phyloP scores from a whole-genome alignment of 2,113 vertebrate species.

The Plectropomus leopardus region DNA sequence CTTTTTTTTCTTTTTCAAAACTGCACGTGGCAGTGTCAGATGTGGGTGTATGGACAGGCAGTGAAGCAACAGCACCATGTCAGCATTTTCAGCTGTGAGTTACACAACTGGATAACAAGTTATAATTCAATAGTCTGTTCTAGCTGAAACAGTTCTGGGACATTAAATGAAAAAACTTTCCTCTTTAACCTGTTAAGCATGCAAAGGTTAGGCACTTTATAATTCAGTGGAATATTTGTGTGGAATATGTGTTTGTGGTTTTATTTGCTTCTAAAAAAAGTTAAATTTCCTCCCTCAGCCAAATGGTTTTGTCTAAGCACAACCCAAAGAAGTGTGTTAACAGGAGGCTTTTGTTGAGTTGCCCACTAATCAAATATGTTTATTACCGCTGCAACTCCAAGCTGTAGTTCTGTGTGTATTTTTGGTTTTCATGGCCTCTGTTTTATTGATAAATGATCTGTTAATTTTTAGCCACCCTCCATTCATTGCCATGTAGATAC shows the following conservation, averaged over 20 bases:
- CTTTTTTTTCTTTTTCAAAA: neutral
- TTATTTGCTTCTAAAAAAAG: neutral
- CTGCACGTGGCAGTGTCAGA: neutral
- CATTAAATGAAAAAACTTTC: neutral
- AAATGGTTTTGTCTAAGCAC: neutral
- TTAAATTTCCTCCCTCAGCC: neutral
- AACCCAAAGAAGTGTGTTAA: neutral
- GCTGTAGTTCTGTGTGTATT: neutral
- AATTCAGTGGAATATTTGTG: neutral
- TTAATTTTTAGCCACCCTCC: slow-evolving; percentile 20
- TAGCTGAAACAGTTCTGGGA: neutral
- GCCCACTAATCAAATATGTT: slow-evolving; percentile 8
- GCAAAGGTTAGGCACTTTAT: neutral
- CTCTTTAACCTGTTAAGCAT: neutral
- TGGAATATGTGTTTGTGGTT: neutral
- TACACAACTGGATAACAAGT: slow-evolving; percentile 50
- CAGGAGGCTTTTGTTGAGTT: slow-evolving; percentile 22
- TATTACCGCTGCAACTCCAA: slow-evolving; percentile 9
- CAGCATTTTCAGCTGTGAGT: slow-evolving; percentile 48
- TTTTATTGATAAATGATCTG: slow-evolving; percentile 28
- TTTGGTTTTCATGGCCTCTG: neutral
- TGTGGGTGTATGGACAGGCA: neutral
- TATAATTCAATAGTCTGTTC: slow-evolving; percentile 28
- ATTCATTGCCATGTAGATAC: slow-evolving; percentile 47
- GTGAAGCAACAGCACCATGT: slow-evolving; percentile 29